These are phyloP conservation scores for Aphrocallistes beatrix DNA, from an alignment of 37 sponge, comb jelly and placozoan species.

Conservation along the genomic window DNA sequence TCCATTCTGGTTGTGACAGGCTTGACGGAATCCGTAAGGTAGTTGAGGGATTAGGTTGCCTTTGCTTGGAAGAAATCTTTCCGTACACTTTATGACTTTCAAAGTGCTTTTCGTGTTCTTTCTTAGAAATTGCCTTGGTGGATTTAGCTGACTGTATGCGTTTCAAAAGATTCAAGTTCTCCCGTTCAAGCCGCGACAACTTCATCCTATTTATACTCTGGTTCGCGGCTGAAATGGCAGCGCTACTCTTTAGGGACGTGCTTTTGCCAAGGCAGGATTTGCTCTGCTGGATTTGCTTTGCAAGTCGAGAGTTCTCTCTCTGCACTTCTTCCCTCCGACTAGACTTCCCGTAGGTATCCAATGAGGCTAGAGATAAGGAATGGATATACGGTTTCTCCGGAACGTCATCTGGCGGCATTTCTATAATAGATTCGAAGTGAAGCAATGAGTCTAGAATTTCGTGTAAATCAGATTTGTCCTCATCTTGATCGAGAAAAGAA, in stretches of 20 bases:
- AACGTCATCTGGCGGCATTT: background rate
- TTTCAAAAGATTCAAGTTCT: constrained; percentile 9
- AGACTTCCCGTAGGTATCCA: background rate
- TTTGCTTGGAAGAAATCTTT: background rate
- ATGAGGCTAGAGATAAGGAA: background rate
- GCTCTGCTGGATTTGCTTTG: background rate
- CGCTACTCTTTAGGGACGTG: background rate
- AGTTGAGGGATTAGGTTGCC: background rate
- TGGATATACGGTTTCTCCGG: background rate
- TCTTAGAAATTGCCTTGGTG: background rate
- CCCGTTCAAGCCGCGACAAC: background rate
- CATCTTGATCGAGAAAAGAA: background rate
- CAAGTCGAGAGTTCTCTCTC: constrained; percentile 4
- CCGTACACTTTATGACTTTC: background rate
- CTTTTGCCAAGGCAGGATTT: background rate
- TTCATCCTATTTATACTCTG: background rate
- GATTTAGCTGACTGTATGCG: background rate
- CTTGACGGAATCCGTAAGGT: background rate
- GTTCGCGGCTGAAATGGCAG: background rate
- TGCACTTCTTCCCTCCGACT: background rate
- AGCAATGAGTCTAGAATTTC: background rate
- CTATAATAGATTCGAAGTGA: background rate
- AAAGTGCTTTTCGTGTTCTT: background rate
- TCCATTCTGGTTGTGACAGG: background rate
- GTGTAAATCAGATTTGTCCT: constrained; percentile 3